Base-by-base conservation (phyloP, 2,113 vertebrate species). In the Petroica traversi region DNA sequence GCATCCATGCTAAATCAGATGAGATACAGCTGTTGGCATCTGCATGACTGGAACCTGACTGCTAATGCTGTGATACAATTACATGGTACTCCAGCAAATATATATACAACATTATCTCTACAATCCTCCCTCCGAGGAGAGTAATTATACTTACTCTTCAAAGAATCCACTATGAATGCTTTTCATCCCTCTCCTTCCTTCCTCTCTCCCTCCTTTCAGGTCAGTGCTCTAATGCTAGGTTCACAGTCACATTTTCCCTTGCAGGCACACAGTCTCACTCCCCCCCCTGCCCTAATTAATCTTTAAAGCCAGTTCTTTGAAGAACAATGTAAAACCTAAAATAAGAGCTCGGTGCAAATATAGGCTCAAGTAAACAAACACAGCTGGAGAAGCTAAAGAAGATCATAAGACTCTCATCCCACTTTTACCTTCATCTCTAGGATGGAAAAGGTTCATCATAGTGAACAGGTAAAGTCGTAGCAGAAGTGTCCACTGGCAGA, bases 221-320 rank as follows among this genome's bases (percentile, higher is more conserved):
- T 95, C 96, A 97, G 76, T 86, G 95, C 95, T 91, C 83, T 95
- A 86, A 96, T n/a, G 79, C 72, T 91, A 66, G 91, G 93, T 89
- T 88, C 85, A 92, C 34, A 85, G 90, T 26, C 90, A 89, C 45
- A 59, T 93, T 93, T 93, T 92, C 91, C 91, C 92, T 93, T 33
- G 85, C 83, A 96, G 96, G 83, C 95, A 94, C 67, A 90, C 7
- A 25, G 54, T 88, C 82, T 71, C 72, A 59, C 59, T 76, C 51
- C 51, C 49, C 49, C 36, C 26, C 40, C 22, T 4, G 29, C 63
- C 59, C 88, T 95, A 94, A 96, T 95, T 97, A 94, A 96, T 95
- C 72, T 93, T 97, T 95, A 95, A 96, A 95, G 83, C 46, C 67
- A 92, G 75, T 77, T 93, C 54, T 93, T 55, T 92, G 85, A 94